Percentiles rank a stretch among this genome's conserved stretches.
Conservation (phyloP, 2,888 invertebrate genomes). For the Zootermopsis nevadensis region DNA sequence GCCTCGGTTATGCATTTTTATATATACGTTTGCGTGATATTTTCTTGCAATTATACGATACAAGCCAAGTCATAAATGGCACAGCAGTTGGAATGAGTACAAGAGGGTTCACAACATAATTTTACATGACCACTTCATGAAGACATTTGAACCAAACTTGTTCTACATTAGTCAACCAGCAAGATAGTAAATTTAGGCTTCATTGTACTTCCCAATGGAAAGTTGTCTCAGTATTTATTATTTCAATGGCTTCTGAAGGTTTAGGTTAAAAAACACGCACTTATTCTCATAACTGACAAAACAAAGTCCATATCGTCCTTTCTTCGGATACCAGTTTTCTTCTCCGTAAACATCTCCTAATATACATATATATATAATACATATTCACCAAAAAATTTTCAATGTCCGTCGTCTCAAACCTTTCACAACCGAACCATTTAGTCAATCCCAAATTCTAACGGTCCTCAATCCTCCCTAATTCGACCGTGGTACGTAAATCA, state of each 20-base stretch:
- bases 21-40: not conserved
- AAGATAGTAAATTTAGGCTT: not conserved
- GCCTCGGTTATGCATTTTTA: not conserved
- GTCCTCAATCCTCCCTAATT: constrained; percentile 4
- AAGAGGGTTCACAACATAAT: not conserved
- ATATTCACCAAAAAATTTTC: not conserved
- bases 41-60: not conserved
- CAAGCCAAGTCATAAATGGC: not conserved
- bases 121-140: not conserved
- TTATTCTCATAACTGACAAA: not conserved
- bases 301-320: not conserved
- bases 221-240: not conserved
- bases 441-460: not conserved
- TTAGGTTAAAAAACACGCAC: not conserved
- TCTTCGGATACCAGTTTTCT: not conserved
- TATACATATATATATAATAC: constrained; percentile 5
- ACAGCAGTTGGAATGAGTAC: constrained; percentile 6
- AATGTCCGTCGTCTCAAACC: not conserved
- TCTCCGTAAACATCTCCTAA: not conserved
- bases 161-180: not conserved
- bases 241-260: not conserved
- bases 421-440: constrained; percentile 33
- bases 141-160: not conserved
- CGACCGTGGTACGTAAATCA: too few species aligned
- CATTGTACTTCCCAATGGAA: not conserved